Evolutionary conservation across 2,888 invertebrate genomes (phyloP).

Genomic region (Thereva unica): DNA sequence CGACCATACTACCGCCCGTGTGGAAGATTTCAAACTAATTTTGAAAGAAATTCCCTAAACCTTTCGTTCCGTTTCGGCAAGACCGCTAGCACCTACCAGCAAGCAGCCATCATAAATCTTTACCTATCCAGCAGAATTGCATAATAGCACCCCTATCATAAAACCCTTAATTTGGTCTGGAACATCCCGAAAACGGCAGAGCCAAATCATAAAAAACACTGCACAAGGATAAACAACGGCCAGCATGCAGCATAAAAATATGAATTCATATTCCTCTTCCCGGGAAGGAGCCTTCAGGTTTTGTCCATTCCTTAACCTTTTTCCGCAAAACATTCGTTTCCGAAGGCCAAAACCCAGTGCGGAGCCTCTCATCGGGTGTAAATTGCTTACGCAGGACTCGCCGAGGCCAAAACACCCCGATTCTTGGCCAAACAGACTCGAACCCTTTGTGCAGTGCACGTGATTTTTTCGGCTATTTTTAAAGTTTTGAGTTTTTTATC

Average conservation of each 20-base stretch:
- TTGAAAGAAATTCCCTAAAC: slow-evolving; percentile 52
- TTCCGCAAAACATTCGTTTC: slow-evolving; percentile 7
- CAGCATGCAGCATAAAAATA: slow-evolving; percentile 18
- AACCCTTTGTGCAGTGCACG: slow-evolving; percentile 24
- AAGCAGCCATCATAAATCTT: slow-evolving; percentile 18
- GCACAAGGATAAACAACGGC: slow-evolving; percentile 3
- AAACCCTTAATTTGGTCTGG: slow-evolving; percentile 31
- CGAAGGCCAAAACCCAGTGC: slow-evolving; percentile 15
- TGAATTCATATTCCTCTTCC: slow-evolving; percentile 29
- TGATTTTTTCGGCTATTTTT: slow-evolving; percentile 15
- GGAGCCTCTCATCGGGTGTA: slow-evolving; percentile 6
- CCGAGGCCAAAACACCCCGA: background rate
- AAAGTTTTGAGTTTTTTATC: background rate
- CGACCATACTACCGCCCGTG: slow-evolving; percentile 49
- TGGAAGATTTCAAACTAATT: slow-evolving; percentile 54
- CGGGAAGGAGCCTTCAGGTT: slow-evolving; percentile 8
- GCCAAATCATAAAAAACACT: slow-evolving; percentile 14
- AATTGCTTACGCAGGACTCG: slow-evolving; percentile 13
- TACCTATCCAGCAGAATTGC: slow-evolving; percentile 23
- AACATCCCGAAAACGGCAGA: slow-evolving; percentile 9
- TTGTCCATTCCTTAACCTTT: background rate
- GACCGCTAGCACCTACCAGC: background rate
- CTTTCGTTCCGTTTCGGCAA: slow-evolving; percentile 38
- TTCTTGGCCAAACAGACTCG: background rate
- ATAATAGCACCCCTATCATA: slow-evolving; percentile 34